Conservation (phyloP, 2,888 invertebrate genomes). For the Odontocolon sp. region DNA sequence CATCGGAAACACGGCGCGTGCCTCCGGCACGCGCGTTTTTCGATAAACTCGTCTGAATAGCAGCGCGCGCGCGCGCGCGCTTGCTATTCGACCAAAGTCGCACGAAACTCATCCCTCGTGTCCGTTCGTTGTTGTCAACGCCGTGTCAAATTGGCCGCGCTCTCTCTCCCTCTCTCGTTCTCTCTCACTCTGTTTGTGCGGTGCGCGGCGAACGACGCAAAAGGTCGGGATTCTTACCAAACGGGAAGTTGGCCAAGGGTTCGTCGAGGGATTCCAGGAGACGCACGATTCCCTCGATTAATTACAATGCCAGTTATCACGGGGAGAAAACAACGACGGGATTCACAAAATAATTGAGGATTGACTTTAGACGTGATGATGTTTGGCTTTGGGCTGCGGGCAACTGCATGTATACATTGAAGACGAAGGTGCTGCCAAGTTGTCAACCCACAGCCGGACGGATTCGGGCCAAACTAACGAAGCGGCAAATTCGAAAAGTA, state of each 20-base stretch:
- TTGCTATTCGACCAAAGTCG: too few relatives aligned
- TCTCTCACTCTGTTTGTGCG: too few relatives aligned
- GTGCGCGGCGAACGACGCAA: slow-evolving; percentile 37
- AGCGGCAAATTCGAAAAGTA: neutral
- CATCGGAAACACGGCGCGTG: slow-evolving; percentile 52
- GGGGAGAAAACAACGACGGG: slow-evolving; percentile 65
- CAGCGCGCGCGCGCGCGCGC: too few relatives aligned
- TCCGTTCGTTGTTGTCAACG: slow-evolving; percentile 63
- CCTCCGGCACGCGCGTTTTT: too few relatives aligned
- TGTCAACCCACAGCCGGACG: neutral
- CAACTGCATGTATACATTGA: slow-evolving; percentile 76
- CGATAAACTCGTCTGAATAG: neutral
- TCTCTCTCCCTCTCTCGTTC: too few relatives aligned
- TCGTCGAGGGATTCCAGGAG: slow-evolving; percentile 50
- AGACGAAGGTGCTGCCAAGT: slow-evolving; percentile 66
- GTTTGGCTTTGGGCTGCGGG: slow-evolving; percentile 71
- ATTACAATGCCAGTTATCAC: slow-evolving; percentile 44
- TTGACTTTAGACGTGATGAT: slow-evolving; percentile 68
- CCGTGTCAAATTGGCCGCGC: slow-evolving; percentile 69
- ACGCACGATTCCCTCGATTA: slow-evolving; percentile 15
- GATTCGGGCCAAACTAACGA: neutral
- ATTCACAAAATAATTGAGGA: slow-evolving; percentile 55
- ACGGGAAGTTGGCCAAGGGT: slow-evolving; percentile 53
- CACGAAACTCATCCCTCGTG: neutral
- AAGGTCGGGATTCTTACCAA: slow-evolving; percentile 58